Base-by-base conservation (phyloP, 2,113 vertebrate species). In the Emberiza fucata region DNA sequence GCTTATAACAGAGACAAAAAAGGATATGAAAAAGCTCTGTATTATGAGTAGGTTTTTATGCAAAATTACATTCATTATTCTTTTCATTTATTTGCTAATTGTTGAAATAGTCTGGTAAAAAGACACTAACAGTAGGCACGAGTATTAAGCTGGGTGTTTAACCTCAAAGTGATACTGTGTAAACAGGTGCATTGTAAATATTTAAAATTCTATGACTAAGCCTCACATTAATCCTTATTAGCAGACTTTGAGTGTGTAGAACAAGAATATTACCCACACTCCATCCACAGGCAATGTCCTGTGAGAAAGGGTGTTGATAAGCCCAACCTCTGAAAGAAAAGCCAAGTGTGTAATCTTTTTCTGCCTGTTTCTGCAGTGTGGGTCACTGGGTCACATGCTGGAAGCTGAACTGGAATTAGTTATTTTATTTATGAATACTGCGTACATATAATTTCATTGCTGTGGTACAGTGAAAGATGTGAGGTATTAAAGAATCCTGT, bases 141-240 rank as follows among this genome's bases (percentile, higher is more conserved):
- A 86, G 79, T 84, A 72, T 88, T 96, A 95, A 92, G 59, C 35
- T 40, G 66, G 47, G 35, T 92, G 70, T 92, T 97, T 97, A 97
- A 97, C 86, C 88, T 97, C 86, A 61, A 90, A 94, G 45, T 66
- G 64, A 95, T 90, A 77, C 90, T 91, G 53, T 94, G 82, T 94
- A 95, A 96, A 96, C 96, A 97, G 75, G 68, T 93, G 40, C 31
- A 95, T 77, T 95, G 96, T 94, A 97, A 97, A 97, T 97, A 97
- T 96, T 97, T 97, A 94, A 97, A 97, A 84, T 92, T 92, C 92
- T 82, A 48, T 92, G 68, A 88, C 82, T 95, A 97, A 97, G 90
- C 86, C 71, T 95, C 81, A 71, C 61, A 94, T 95, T 97, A 97
- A 97, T 97, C 95, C 91, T 90, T 94, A 96, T 96, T 96, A 97